Evolutionary conservation across 2,113 vertebrate genomes (phyloP), one percentile per base, ranked within the genome.

Genomic region (Ammospiza nelsoni): DNA sequence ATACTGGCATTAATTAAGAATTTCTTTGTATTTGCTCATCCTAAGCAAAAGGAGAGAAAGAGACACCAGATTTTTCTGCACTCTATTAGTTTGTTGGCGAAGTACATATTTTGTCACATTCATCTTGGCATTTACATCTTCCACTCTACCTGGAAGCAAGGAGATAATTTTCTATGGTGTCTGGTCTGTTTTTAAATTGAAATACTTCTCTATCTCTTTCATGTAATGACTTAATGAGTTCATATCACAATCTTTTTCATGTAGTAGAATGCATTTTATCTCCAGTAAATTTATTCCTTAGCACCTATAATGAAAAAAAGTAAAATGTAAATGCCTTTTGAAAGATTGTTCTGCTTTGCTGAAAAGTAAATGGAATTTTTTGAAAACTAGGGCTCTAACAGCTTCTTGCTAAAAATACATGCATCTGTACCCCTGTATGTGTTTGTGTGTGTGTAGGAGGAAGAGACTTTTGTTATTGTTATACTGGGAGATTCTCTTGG

Each of bases 311-410:
- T 89, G 83, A 71, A 91, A 94, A 91, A 87, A 65, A 62, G 21
- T 23, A 84, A 75, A 85, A 77, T 79, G 63, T 71, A 51, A 20
- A 63, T 89, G 31, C 13, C 39, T 95, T 96, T 95, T 96, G 86
- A 96, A 91, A 79, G 90, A 88, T 86, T 94, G 31, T 84, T 95
- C 75, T 93, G 72, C 59, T 92, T 86, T 95, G n/a, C 35, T 81
- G 71, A 66, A 88, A 55, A 84, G 17, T 87, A 92, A 96, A 94
- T 92, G 46, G 12, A 87, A 12, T 76, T 76, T 71, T 92, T 65
- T 76, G 3, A 54, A 79, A 94, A 83, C 82, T 58, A 77, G 33
- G 85, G 13, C 33, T 80, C 20, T 87, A 65, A 57, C 9, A 73
- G 39, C 11, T 79, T 91, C 57, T 75, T 91, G 20, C 17, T 86